Base-by-base conservation (phyloP, 2,797 vertebrate genomes). In the Acanthis flammea region DNA sequence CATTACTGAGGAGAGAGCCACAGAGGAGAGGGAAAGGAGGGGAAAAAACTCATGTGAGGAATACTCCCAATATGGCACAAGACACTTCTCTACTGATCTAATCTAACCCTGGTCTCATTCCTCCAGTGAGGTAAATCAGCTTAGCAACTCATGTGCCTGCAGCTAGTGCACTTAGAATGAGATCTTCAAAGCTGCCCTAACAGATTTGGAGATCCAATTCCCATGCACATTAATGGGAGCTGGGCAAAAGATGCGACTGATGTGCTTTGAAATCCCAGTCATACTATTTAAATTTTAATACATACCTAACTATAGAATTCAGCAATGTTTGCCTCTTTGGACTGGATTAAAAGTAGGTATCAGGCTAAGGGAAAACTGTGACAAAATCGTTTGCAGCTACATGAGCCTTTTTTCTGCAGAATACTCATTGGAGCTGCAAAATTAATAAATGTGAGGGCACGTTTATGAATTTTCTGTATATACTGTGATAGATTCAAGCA, bases 1-100 rank as follows among this genome's bases (percentile, higher is more conserved):
- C 98, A 72, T 99, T 99, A 97, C 99, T 99, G 97, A 51, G 60
- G 66, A 86, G 78, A 84, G 30, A 88, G 60, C 25, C 13, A 72
- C 24, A 42, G 31, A 5, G 19, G 14, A 78, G 85, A 47, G 45
- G 47, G 19, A 9, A 75, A 95, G 45, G 45, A 68, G 45, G 7
- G 14, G 48, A 28, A 70, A 70, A 78, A 22, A 31, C 41, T 76
- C 22, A 58, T 54, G 72, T 76, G 68, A 87, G 17, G 39, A 84
- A 81, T 60, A 42, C 11, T 72, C 19, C 23, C 18, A 83, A 3
- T 45, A 83, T 3, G 70, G 25, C 33, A 57, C 12, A 67, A 61
- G 31, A 70, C 30, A 23, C 27, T 60, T 93, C 24, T 58, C 61
- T 81, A 45, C n/a, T 86, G 66, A 66, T 74, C 23, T 79, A 62